Conservation (phyloP, 1,140 invertebrate genomes). For the Bradysia coprophila region DNA sequence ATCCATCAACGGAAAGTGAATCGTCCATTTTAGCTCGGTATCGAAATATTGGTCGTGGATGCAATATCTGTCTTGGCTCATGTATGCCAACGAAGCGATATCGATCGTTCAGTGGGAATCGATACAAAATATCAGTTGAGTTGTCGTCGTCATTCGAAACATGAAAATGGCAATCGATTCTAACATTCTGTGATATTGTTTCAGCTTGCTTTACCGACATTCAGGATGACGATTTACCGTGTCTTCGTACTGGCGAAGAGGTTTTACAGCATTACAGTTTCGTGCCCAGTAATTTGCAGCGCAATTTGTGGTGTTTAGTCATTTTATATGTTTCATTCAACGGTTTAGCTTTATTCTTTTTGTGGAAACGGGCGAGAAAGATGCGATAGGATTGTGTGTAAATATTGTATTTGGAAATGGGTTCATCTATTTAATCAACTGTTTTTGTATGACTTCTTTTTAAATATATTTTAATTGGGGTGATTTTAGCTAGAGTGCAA, state of each 20-base stretch:
- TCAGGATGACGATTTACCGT: constrained; percentile 37
- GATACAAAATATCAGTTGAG: constrained; percentile 58
- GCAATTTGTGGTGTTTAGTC: constrained; percentile 42
- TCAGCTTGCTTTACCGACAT: constrained; percentile 38
- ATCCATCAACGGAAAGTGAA: too few relatives aligned
- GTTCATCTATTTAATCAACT: too few relatives aligned
- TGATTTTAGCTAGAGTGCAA: too few relatives aligned
- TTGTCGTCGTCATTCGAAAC: too few relatives aligned
- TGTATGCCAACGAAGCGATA: constrained; percentile 80
- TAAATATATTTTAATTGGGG: too few relatives aligned
- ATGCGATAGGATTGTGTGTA: too few relatives aligned
- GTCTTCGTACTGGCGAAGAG: constrained; percentile 45
- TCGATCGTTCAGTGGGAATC: constrained; percentile 61
- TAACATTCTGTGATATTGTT: constrained; percentile 4
- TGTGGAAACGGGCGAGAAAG: constrained; percentile 39
- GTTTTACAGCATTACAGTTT: constrained; percentile 58
- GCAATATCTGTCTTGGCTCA: constrained; percentile 80
- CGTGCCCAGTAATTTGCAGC: constrained; percentile 35
- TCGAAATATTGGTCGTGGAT: constrained; percentile 66
- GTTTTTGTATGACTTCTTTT: too few relatives aligned
- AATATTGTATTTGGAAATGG: too few relatives aligned
- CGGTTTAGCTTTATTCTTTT: constrained; percentile 39
- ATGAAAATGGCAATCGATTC: constrained; percentile 2
- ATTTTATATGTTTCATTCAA: constrained; percentile 49
- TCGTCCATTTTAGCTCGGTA: constrained; percentile 38